Conservation (phyloP, 2,888 invertebrate genomes). For the Ctenicera cuprea region DNA sequence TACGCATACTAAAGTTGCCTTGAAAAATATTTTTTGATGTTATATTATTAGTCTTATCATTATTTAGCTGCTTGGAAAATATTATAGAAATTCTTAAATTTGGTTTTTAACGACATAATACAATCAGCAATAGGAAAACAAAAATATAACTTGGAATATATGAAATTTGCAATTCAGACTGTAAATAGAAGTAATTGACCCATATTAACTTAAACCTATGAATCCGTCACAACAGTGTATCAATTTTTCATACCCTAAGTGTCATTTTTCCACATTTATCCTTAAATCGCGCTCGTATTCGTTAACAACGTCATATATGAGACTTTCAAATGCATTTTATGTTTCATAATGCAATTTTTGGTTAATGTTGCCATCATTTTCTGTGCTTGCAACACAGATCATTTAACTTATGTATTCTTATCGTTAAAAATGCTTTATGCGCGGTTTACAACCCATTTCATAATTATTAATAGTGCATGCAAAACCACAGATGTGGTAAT, state of each 20-base stretch:
- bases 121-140: too few species aligned
- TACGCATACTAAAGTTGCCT: not conserved
- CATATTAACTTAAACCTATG: too few species aligned
- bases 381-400: slow-evolving; percentile 13
- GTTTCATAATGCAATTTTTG: not conserved
- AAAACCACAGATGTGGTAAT: not conserved
- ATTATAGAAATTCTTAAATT: too few species aligned
- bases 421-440: slow-evolving; percentile 16
- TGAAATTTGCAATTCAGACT: too few species aligned
- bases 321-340: not conserved
- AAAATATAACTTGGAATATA: too few species aligned
- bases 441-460: slow-evolving; percentile 13
- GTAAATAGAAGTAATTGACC: too few species aligned
- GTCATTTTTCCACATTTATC: too few species aligned
- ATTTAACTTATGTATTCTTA: slow-evolving; percentile 33
- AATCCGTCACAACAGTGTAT: too few species aligned
- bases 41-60: not conserved
- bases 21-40: not conserved
- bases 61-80: too few species aligned
- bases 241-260: too few species aligned
- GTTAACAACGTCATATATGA: not conserved
- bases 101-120: too few species aligned
- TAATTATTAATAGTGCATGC: slow-evolving; percentile 2
- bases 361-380: not conserved
- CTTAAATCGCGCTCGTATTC: too few species aligned